These are phyloP conservation scores for Tragulus kanchil DNA, from an alignment of 2,113 vertebrate genomes.

Conservation along the genomic window DNA sequence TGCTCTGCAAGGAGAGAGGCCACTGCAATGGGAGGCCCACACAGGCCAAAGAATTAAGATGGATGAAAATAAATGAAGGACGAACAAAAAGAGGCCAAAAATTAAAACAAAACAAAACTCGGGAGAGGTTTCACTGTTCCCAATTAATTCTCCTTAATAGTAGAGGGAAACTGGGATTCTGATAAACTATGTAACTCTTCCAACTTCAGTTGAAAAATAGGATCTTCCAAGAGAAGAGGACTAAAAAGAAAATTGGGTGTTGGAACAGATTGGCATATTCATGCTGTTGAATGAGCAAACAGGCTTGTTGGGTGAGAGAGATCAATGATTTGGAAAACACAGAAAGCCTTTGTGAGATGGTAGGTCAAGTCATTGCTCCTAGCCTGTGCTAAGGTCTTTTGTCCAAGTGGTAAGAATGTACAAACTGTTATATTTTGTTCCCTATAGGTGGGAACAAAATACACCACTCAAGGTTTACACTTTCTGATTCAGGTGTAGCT, in stretches of 20 bases:
- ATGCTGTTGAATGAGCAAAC: not conserved
- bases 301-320: not conserved
- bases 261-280: not conserved
- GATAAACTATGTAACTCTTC: constrained; percentile 11
- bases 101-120: not conserved
- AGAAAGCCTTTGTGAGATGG: not conserved
- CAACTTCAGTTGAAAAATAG: not conserved
- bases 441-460: not conserved
- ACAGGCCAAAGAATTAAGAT: too few relatives aligned
- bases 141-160: not conserved
- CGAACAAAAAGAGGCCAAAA: too few relatives aligned
- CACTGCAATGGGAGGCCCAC: too few relatives aligned
- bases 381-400: not conserved
- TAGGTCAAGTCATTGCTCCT: not conserved
- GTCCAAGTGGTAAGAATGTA: not conserved
- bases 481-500: not conserved
- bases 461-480: not conserved
- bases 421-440: not conserved
- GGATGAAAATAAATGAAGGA: too few relatives aligned
- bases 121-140: not conserved
- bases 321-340: not conserved
- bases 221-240: not conserved
- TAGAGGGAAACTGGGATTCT: not conserved
- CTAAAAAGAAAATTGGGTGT: not conserved
- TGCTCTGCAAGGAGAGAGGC: too few relatives aligned